Conservation (phyloP, 2,113 vertebrate genomes). For the Boulengeromyrus knoepffleri region DNA sequence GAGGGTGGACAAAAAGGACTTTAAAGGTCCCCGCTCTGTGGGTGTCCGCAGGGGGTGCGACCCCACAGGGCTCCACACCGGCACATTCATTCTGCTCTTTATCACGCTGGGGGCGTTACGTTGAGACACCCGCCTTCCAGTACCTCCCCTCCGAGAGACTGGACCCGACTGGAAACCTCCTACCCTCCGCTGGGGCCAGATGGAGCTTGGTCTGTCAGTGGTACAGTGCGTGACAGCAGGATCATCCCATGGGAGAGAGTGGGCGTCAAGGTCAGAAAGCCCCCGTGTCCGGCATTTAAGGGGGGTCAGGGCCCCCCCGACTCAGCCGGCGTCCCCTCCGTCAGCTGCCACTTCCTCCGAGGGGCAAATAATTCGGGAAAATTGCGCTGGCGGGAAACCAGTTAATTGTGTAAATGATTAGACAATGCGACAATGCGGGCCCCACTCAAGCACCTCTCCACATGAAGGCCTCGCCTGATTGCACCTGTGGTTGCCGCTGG, state of each 20-base stretch:
- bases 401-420: constrained; percentile 15
- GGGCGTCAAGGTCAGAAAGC: background rate
- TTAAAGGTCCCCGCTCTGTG: background rate
- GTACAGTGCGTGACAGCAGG: background rate
- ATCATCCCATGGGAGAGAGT: background rate
- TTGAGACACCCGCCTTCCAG: background rate
- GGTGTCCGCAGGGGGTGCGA: background rate
- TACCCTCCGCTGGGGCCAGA: background rate
- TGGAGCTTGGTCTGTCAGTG: background rate
- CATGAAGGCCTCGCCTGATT: constrained; percentile 23
- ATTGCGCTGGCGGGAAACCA: constrained; percentile 2
- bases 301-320: background rate
- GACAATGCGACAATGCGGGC: constrained; percentile 28
- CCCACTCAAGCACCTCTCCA: constrained; percentile 23
- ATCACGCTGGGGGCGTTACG: background rate
- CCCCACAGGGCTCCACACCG: background rate
- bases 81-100: constrained; percentile 7
- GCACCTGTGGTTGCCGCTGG: constrained; percentile 1
- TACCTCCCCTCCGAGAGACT: background rate
- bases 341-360: background rate
- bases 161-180: background rate
- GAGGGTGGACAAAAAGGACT: background rate
- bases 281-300: background rate
- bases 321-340: no score
- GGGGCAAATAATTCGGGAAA: background rate